Base-by-base conservation (phyloP, 1,140 invertebrate species). In the Anoplolepis gracilipes region DNA sequence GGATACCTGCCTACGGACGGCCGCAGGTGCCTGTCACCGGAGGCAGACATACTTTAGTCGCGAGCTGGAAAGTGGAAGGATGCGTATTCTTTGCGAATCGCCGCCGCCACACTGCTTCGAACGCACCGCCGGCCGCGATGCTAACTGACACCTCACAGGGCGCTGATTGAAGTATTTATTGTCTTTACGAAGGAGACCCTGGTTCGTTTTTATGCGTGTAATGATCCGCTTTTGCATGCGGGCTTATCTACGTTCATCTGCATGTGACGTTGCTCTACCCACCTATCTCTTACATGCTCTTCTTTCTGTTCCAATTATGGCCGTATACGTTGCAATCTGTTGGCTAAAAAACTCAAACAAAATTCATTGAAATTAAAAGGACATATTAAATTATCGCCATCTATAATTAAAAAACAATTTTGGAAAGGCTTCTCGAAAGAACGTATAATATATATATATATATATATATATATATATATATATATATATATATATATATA, bases 131-230 rank as follows among this genome's bases (percentile, higher is more conserved):
- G 89, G 69, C 85, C 88, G 89, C 92, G 92, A 93, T 91, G 91
- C 93, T 94, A 94, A 94, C 93, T 94, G 93, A 94, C 93, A 92
- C 93, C 93, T 93, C 92, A 94, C 92, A 93, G 92, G 91, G 92
- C 90, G 86, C 93, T 94, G 93, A 94, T 94, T 92, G 93, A 94
- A 94, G 93, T 94, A 94, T 94, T 94, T 94, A 94, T 94, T 94
- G 92, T 93, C 90, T 90, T 82, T 76, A 84, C 84, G 73, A 85
- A 78, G 57, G n/a, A 64, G 28, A 57, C n/a, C 79, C 67, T 53
- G 67, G 82, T 53, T 82, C 62, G 85, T 72, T 82, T 84, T 89
- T 89, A 90, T 93, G 67, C 82, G 77, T 92, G 90, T 94, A 94
- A 93, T 93, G 92, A 94, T 93, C 91, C 92, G 89, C 87, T 94